These are phyloP conservation scores for Tenthredo livida DNA, from an alignment of 2,888 invertebrate species.

Conservation along the genomic window DNA sequence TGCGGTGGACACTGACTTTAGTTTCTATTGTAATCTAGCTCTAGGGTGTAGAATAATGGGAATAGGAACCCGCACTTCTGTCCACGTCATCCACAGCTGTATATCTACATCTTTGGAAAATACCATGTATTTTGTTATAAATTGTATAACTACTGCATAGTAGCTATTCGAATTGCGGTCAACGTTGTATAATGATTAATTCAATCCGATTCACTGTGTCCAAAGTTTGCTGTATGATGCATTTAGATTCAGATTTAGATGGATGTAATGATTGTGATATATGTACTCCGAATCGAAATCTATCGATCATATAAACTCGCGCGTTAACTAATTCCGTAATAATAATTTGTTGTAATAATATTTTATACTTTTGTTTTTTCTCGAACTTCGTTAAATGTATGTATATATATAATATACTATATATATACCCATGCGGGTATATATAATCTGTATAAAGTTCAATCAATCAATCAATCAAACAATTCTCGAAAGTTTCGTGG, in stretches of 20 bases:
- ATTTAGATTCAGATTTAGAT: too few species aligned
- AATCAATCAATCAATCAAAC: slow-evolving; percentile 19
- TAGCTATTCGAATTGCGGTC: background rate
- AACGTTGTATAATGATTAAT: background rate
- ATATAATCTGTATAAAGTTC: background rate
- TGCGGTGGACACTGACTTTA: slow-evolving; percentile 23
- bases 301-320: background rate
- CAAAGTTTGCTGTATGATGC: too few species aligned
- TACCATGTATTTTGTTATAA: background rate
- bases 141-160: background rate
- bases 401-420: background rate
- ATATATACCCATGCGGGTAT: background rate
- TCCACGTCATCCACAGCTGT: slow-evolving; percentile 1
- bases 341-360: background rate
- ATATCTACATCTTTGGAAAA: background rate
- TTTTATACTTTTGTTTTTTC: background rate
- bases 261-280: too few species aligned
- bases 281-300: too few species aligned
- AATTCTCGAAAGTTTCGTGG: slow-evolving; percentile 26
- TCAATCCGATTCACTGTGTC: background rate
- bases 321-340: background rate
- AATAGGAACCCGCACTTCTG: slow-evolving; percentile 4
- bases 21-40: background rate
- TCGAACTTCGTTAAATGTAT: background rate
- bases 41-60: slow-evolving; percentile 14